phyloP scores from a whole-genome alignment of 2,888 invertebrate species.

The Athalia cordata region DNA sequence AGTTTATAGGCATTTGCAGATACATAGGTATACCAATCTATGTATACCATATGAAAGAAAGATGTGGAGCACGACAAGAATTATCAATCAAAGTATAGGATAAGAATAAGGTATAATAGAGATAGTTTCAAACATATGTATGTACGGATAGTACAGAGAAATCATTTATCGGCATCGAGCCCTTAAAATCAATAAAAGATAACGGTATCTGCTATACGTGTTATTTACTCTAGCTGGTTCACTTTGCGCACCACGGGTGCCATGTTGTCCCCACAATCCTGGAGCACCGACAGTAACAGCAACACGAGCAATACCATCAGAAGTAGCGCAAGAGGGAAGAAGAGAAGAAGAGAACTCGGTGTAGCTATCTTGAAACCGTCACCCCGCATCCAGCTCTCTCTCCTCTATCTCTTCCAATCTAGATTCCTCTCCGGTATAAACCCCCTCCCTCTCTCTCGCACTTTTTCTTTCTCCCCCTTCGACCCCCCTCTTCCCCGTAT shows the following conservation, averaged over 20 bases:
- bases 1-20: too few species aligned
- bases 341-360: conserved; percentile 41
- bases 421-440: conserved; percentile 25
- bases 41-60: too few species aligned
- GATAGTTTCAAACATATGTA: not conserved
- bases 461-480: conserved; percentile 30
- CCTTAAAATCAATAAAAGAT: conserved; percentile 36
- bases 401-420: conserved; percentile 44
- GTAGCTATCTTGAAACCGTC: conserved; percentile 51
- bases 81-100: not conserved
- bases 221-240: conserved; percentile 32
- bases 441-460: conserved; percentile 39
- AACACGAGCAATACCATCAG: conserved; percentile 49
- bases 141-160: not conserved
- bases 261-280: conserved; percentile 40
- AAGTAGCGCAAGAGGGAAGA: conserved; percentile 47
- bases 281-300: conserved; percentile 44
- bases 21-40: too few species aligned
- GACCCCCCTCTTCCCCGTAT: conserved; percentile 46
- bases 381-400: conserved; percentile 47
- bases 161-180: conserved; percentile 36
- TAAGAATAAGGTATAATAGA: not conserved
- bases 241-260: conserved; percentile 36
- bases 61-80: not conserved
- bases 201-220: conserved; percentile 9